Evolutionary conservation across 2,888 invertebrate species (phyloP), one percentile per base, ranked within the genome.

Genomic region (Hylaea fasciaria): DNA sequence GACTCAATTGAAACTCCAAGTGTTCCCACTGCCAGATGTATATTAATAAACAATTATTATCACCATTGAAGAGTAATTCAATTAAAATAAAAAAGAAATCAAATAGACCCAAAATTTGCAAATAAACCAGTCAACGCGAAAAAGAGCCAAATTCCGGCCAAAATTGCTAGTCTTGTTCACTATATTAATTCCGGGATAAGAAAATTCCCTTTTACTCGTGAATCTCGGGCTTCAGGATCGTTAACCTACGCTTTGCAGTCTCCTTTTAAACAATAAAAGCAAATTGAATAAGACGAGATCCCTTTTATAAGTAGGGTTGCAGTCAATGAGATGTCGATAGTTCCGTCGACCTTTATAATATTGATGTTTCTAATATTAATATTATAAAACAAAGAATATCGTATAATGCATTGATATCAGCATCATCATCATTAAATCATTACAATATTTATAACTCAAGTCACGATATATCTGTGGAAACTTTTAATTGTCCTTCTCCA

Each of bases 191-290:
- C 76, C 53, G 55, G 70, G 69, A 71, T 76, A 71, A 77, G 73
- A 77, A 74, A 81, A 77, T 77, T 72, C 70, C 67, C 66, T 70
- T 76, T 77, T 76, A 74, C 74, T 75, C 73, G 65, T 61, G 68
- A 77, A 76, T 70, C 71, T 69, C 71, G 68, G 66, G 52, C 72
- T 66, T 64, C 59, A 66, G 57, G 71, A 78, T 73, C 81, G 75
- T 80, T 79, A 79, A 80, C 77, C 73, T 72, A 66, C 77, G 75
- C 72, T 79, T 77, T 78, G 78, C 77, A 80, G 76, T 77, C 75
- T 78, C 77, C 81, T 80, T 82, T 80, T 74, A 78, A 81, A 82
- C 81, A 83, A 82, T 81, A 82, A 83, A 83, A 82, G 74, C 77
- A 81, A 83, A 83, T 83, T 82, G 82, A 81, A 82, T 82, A 81